Conservation (phyloP, 2,113 vertebrate genomes). For the Sturnus vulgaris region DNA sequence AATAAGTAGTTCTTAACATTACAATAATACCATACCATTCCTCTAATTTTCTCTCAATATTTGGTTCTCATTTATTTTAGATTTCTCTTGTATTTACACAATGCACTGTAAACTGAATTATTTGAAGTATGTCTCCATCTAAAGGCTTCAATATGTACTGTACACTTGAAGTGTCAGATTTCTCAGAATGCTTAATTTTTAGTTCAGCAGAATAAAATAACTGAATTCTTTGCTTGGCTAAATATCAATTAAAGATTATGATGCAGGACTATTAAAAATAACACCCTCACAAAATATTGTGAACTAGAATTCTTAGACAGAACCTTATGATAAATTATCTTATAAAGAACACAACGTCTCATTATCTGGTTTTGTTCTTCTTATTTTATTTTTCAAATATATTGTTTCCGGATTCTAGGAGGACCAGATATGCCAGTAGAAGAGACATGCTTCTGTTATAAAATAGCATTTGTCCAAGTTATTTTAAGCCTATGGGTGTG, state of each 20-base stretch:
- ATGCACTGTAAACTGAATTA: slow-evolving; percentile 53
- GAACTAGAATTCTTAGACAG: neutral
- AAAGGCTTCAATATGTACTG: slow-evolving; percentile 76
- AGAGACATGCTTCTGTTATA: neutral
- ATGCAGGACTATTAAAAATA: neutral
- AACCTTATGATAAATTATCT: neutral
- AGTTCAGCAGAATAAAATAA: neutral
- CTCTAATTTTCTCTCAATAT: slow-evolving; percentile 27
- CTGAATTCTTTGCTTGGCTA: neutral
- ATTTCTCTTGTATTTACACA: slow-evolving; percentile 32
- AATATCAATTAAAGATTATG: neutral
- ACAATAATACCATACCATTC: neutral
- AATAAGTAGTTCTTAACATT: slow-evolving; percentile 46
- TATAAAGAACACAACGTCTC: neutral
- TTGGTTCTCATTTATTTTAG: slow-evolving; percentile 30
- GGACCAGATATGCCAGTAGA: neutral
- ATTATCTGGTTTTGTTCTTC: neutral
- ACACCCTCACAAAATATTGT: neutral
- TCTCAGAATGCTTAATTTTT: neutral
- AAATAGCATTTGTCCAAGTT: neutral
- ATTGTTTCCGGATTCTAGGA: neutral
- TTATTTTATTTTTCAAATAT: neutral
- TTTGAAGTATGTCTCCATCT: slow-evolving; percentile 94
- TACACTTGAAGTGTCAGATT: neutral
- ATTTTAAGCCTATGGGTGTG: neutral